These are phyloP conservation scores for Brachyrhaphis roseni DNA, from an alignment of 2,797 vertebrate genomes.

Conservation along the genomic window DNA sequence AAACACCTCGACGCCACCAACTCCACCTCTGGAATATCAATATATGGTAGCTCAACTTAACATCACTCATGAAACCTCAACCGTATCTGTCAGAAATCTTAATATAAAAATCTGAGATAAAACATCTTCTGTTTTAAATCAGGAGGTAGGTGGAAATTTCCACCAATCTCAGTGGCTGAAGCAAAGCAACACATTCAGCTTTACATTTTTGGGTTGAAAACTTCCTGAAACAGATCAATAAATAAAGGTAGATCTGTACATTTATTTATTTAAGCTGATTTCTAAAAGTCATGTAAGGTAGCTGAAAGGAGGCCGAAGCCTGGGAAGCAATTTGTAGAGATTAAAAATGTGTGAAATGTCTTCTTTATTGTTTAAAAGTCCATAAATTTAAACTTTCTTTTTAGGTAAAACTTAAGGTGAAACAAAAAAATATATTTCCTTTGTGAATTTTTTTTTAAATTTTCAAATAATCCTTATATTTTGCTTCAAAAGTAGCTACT, in stretches of 20 bases:
- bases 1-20: constrained; percentile 95
- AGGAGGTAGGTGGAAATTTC: not conserved
- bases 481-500: not conserved
- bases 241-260: too few species aligned
- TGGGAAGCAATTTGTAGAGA: not conserved
- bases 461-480: not conserved
- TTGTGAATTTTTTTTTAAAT: not conserved
- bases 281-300: not conserved
- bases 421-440: not conserved
- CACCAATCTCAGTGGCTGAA: not conserved
- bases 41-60: constrained; percentile 85
- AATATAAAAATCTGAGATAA: not conserved
- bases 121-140: not conserved
- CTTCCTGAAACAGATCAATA: too few species aligned
- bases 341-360: not conserved
- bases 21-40: constrained; percentile 94
- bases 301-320: not conserved
- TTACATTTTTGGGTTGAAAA: not conserved
- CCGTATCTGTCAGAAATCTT: not conserved
- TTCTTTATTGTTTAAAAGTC: not conserved
- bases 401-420: not conserved
- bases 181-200: not conserved
- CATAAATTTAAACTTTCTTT: not conserved
- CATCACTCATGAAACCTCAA: not conserved
- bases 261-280: not conserved